A percentile compares a stretch with the other conserved stretches of the same genome.
phyloP scores from a whole-genome alignment of 2,888 invertebrate genomes.

The Agrotis ipsilon region DNA sequence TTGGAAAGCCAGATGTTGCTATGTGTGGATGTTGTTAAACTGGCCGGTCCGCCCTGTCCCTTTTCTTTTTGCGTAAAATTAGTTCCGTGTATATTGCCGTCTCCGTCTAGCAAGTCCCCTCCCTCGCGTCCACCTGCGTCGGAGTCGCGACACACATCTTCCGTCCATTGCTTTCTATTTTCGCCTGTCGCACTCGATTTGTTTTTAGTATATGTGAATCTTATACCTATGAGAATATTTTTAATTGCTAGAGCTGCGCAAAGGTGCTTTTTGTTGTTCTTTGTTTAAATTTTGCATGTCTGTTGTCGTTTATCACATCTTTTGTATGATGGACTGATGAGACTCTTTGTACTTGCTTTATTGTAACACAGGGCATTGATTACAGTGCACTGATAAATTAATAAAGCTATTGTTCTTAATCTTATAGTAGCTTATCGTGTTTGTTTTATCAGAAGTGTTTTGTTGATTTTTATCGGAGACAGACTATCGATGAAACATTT shows the following conservation, averaged over 20 bases:
- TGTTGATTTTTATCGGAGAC: conserved; percentile 58
- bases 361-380: conserved; percentile 21
- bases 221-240: conserved; percentile 70
- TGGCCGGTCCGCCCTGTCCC: conserved; percentile 79
- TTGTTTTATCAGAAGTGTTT: conserved; percentile 47
- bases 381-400: conserved; percentile 32
- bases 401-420: conserved; percentile 44
- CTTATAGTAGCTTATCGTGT: conserved; percentile 50
- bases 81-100: conserved; percentile 76
- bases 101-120: conserved; percentile 77
- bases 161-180: conserved; percentile 90
- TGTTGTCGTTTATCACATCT: conserved; percentile 21
- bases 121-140: conserved; percentile 83
- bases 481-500: conserved; percentile 34
- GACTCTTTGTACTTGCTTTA: conserved; percentile 19
- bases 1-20: conserved; percentile 83
- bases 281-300: conserved; percentile 18
- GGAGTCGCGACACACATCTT: conserved; percentile 88
- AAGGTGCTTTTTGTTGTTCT: conserved; percentile 45
- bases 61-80: conserved; percentile 80
- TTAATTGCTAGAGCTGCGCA: conserved; percentile 61
- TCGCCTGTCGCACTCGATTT: conserved; percentile 84
- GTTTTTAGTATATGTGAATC: conserved; percentile 74
- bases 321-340: conserved; percentile 14
- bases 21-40: conserved; percentile 81